Conservation (phyloP, 1,140 invertebrate species). For the Epicauta chinensis region DNA sequence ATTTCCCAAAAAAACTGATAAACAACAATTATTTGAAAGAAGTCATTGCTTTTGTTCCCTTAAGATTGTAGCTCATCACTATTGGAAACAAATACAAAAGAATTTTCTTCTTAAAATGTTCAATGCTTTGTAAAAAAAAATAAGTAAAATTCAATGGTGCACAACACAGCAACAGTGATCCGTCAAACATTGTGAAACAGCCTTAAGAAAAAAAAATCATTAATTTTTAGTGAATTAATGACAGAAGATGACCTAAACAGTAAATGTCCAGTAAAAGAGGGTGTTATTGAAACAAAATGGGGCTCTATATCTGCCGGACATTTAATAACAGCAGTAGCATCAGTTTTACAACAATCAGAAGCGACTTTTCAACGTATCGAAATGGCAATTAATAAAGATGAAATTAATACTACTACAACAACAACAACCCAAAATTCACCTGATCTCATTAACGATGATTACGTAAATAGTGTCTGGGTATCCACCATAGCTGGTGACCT, state of each 20-base stretch:
- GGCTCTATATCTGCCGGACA: conserved; percentile 51
- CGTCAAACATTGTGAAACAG: no score
- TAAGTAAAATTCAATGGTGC: no score
- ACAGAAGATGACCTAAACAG: conserved; percentile 30
- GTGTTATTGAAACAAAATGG: conserved; percentile 52
- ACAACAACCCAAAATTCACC: neutral
- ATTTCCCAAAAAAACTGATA: no score
- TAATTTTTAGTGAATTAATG: conserved; percentile 3
- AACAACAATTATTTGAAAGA: no score
- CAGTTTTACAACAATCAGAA: conserved; percentile 51
- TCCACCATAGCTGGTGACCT: conserved; percentile 60
- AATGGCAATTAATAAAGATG: conserved; percentile 18
- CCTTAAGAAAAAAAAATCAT: conserved; percentile 1
- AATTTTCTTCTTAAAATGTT: no score
- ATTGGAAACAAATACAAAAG: no score
- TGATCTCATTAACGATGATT: neutral
- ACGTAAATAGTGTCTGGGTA: conserved; percentile 47
- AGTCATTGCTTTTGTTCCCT: no score
- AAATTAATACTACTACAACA: conserved; percentile 13
- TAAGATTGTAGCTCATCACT: no score
- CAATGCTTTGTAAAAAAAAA: no score
- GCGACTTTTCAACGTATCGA: conserved; percentile 40
- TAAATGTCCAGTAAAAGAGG: conserved; percentile 53
- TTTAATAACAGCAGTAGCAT: conserved; percentile 51
- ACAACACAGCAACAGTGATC: no score